Evolutionary conservation across 2,113 vertebrate genomes (phyloP), one percentile per base, ranked within the genome.

Genomic region (Dolichallabes microphthalmus): DNA sequence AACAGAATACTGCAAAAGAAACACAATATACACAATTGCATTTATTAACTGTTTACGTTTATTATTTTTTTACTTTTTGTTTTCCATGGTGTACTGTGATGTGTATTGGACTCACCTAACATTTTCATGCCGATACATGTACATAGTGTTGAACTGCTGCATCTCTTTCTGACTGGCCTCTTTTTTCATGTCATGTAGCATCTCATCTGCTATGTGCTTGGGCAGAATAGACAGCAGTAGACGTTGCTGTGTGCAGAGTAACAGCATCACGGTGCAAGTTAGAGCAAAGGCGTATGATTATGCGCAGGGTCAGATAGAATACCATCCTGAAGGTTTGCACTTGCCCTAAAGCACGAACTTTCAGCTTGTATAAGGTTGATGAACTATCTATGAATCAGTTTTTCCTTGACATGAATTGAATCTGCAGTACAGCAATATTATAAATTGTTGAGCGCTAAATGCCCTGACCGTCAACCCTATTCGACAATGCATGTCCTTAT

Each of bases 61-160:
- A n/a, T n/a, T n/a, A n/a, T n/a, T 11, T 58, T 12, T 22, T 22
- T 57, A 50, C 8, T 50, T 84, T 76, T 50, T 30, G 4, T 35
- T 73, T 27, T n/a, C 39, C 25, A 61, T 7, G 35, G 12, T 76
- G 30, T 20, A 55, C 11, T 64, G 20, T 76, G 13, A 81, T 75
- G 52, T 68, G 25, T 13, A n/a, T 25, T 11, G 9, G 57, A 76
- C 83, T 55, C 90, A 95, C 94, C 94, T 95, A 92, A 95, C 94
- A 13, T 95, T 97, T 92, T 99, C 98, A 0, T 98, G 98, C 0
- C 98, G 95, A 90, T 99, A 97, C 98, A 99, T 99, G 93, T 99
- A 99, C 98, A 99, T 99, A 89, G 98, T 99, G 94, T 97, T 99
- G 90, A 99, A 99, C 94, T 99, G 98, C 91, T 99, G 98, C 95